Evolutionary conservation across 2,888 invertebrate genomes (phyloP), one percentile per base, ranked within the genome.

Genomic region (Mesorhabditis belari): DNA sequence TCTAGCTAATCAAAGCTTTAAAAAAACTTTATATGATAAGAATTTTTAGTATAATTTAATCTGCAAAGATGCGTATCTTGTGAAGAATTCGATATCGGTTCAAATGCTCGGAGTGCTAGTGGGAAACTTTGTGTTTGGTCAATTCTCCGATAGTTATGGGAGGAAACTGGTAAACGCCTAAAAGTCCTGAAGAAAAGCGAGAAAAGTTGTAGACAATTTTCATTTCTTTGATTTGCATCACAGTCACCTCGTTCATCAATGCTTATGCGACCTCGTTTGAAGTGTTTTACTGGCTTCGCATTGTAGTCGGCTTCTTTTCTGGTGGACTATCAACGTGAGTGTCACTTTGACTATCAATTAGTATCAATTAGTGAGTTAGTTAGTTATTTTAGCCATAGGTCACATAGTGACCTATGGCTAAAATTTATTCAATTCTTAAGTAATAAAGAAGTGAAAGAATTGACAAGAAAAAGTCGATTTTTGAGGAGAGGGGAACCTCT

Each of bases 51-150:
- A 69, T 64, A 55, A 66, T 27, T 66, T 64, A 24, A 24, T 72
- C 6, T 74, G 74, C 57, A 62, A 60, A 17, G 71, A 67, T 5
- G 61, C 59, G 23, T 66, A 61, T 55, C 64, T 57, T 61, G 70
- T 69, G 61, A 72, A 70, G 61, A 63, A 66, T 54, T 62, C 67
- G 6, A 71, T 74, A 9, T 69, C 70, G 6, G 63, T 70, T 44
- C 74, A 74, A 59, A 73, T 75, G 58, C 50, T 70, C n/a, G 76
- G 75, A 21, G 70, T 77, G 5, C 62, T 76, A 6, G 50, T 74
- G 5, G 77, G 77, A 49, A 71, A 75, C 0, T 65, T 71, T 2
- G 53, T 70, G 21, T 76, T 75, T 54, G 77, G 77, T 24, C 77
- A 77, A 56, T 21, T 73, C 0, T 69, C 69, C 3, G 77, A 77